These are phyloP conservation scores for Drosophila limbata DNA, from an alignment of 2,888 invertebrate species.

Conservation along the genomic window DNA sequence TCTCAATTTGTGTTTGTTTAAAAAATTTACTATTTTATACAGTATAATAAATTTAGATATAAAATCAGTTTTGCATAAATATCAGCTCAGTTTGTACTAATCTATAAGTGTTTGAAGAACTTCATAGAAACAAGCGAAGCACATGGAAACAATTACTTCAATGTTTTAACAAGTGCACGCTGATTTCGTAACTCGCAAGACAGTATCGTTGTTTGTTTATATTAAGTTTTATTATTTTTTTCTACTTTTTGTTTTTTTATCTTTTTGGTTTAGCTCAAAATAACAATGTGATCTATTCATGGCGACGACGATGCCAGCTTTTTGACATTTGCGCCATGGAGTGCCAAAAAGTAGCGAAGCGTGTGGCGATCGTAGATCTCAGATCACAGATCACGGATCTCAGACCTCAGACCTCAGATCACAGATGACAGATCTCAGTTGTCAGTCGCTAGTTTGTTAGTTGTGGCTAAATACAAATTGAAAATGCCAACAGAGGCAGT, in stretches of 20 bases:
- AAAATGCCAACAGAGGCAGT: conserved; percentile 66
- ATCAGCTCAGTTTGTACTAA: too few relatives aligned
- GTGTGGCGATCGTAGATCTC: conserved; percentile 59
- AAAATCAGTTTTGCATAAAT: too few relatives aligned
- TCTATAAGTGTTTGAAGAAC: neutral
- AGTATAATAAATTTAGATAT: too few relatives aligned
- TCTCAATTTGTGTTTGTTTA: too few relatives aligned
- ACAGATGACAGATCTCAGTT: conserved; percentile 35
- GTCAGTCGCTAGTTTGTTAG: conserved; percentile 28
- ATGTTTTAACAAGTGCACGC: conserved; percentile 22
- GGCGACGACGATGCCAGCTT: conserved; percentile 46
- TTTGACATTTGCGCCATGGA: conserved; percentile 64
- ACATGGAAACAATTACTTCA: conserved; percentile 34
- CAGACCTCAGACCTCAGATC: conserved; percentile 41
- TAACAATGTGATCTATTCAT: conserved; percentile 71
- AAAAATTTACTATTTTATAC: too few relatives aligned
- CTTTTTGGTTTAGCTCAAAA: conserved; percentile 7
- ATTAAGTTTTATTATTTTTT: conserved; percentile 18
- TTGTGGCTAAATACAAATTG: conserved; percentile 66
- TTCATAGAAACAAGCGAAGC: too few relatives aligned
- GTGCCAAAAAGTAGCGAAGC: conserved; percentile 79
- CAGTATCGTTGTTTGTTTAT: conserved; percentile 46
- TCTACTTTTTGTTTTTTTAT: neutral
- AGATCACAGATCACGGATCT: conserved; percentile 27
- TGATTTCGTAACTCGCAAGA: conserved; percentile 22